Evolutionary conservation across 2,797 vertebrate genomes (phyloP), one percentile per base, ranked within the genome.

Genomic region (Myotis pilosus): DNA sequence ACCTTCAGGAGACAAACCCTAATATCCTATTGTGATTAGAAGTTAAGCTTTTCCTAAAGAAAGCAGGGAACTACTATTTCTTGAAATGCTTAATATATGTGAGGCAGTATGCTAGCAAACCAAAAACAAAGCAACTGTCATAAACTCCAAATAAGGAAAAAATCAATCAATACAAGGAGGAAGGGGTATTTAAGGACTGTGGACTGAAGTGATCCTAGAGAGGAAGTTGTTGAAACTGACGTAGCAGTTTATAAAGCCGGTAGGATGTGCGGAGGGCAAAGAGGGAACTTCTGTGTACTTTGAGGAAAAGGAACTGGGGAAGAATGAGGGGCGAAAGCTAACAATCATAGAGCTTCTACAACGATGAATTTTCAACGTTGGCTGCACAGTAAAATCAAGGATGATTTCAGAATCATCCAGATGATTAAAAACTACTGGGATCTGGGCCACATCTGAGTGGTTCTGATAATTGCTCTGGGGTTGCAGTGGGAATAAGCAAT

Each of bases 31-130:
- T 92, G 93, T 76, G 60, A 87, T 69, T 60, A 57, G 83, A 95
- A 86, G 60, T 86, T 92, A 71, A 81, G 84, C 30, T 92, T 94
- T 94, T 83, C 75, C 79, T 80, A 81, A 91, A 95, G 93, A 89
- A 96, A 97, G 86, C 41, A 95, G 79, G 93, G 86, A 94, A 66
- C 57, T 72, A 51, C 4, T 79, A 33, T 92, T 96, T 95, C 93
- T 95, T 74, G 74, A 82, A 95, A 60, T 75, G 16, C 60, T 80
- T 72, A 75, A 23, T 33, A 28, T 33, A 83, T 44, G 69, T 66
- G 71, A 89, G 69, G 22, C 49, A 36, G 30, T 89, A 1, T 38
- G 68, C 12, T 51, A 68, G 72, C 60, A 88, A 78, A 84, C 49
- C 69, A 23, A 93, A 86, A 86, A 30, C 5, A 28, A 82, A 74